These are phyloP conservation scores for Brachyrhaphis roseni DNA, from an alignment of 2,797 vertebrate species.

Conservation along the genomic window DNA sequence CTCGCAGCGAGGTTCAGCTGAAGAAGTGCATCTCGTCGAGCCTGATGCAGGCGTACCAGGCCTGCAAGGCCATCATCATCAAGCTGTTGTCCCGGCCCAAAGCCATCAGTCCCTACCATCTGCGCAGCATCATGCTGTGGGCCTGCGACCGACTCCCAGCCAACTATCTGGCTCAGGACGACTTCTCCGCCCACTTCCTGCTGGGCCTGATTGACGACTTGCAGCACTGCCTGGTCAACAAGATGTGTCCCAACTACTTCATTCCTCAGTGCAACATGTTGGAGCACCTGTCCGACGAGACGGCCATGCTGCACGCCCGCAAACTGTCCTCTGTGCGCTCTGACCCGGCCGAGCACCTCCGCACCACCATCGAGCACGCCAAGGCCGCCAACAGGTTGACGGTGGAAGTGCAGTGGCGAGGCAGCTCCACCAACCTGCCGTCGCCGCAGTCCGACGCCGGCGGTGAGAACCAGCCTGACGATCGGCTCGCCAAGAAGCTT, in stretches of 20 bases:
- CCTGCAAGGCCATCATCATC: constrained; percentile 94
- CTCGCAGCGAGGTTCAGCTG: constrained; percentile 95
- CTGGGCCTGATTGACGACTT: constrained; percentile 95
- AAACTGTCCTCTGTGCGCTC: constrained; percentile 93
- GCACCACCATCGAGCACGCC: constrained; percentile 92
- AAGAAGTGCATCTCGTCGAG: constrained; percentile 96
- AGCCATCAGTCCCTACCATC: constrained; percentile 94
- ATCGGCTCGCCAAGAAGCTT: constrained; percentile 95
- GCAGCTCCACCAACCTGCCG: constrained; percentile 87
- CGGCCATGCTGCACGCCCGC: constrained; percentile 89
- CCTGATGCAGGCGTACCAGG: constrained; percentile 97
- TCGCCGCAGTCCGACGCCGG: constrained; percentile 90
- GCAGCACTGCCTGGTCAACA: constrained; percentile 95
- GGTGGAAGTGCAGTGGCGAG: constrained; percentile 87
- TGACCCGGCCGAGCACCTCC: constrained; percentile 92
- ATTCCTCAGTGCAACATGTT: constrained; percentile 99
- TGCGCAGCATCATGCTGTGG: constrained; percentile 97
- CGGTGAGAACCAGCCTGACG: constrained; percentile 86
- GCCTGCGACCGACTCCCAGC: constrained; percentile 94
- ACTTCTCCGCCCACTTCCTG: constrained; percentile 91
- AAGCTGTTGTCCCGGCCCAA: constrained; percentile 93
- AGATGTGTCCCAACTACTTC: constrained; percentile 97
- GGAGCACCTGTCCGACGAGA: constrained; percentile 92
- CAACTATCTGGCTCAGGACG: constrained; percentile 90
- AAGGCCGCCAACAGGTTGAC: constrained; percentile 92